These are phyloP conservation scores for Bubo bubo DNA, from an alignment of 2,113 vertebrate genomes.

Conservation along the genomic window DNA sequence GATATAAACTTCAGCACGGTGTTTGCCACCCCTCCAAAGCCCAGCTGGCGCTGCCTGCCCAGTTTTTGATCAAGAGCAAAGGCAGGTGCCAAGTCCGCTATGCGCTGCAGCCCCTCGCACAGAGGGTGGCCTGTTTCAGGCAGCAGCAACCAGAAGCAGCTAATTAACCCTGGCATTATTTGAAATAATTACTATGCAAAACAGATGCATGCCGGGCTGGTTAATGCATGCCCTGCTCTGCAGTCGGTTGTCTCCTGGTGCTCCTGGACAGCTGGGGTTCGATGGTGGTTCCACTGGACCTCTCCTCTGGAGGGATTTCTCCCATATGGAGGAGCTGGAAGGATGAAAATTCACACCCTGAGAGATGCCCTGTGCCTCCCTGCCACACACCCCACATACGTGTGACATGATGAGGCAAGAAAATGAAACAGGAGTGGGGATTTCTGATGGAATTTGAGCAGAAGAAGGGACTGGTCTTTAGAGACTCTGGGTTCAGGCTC, in stretches of 20 bases:
- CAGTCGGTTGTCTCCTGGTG: neutral
- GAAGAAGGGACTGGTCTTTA: neutral
- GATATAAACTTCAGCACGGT: neutral
- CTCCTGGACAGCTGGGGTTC: neutral
- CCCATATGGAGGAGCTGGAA: neutral
- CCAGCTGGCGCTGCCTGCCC: neutral
- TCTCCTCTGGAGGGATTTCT: neutral
- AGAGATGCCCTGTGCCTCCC: neutral
- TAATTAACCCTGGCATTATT: neutral
- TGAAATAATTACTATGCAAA: neutral
- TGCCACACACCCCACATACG: accelerated
- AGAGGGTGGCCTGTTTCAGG: neutral
- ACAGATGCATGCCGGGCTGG: neutral
- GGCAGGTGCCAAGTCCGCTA: neutral
- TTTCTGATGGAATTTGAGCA: neutral
- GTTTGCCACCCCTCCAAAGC: neutral
- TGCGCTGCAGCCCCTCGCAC: neutral
- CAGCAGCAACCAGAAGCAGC: neutral
- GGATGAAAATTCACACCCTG: neutral
- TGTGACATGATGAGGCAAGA: neutral
- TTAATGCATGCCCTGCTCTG: accelerated
- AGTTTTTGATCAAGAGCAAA: neutral
- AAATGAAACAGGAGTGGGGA: neutral
- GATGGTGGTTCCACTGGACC: neutral
- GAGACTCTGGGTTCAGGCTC: neutral